Conservation (phyloP, 2,113 vertebrate species). For the Cairina moschata region DNA sequence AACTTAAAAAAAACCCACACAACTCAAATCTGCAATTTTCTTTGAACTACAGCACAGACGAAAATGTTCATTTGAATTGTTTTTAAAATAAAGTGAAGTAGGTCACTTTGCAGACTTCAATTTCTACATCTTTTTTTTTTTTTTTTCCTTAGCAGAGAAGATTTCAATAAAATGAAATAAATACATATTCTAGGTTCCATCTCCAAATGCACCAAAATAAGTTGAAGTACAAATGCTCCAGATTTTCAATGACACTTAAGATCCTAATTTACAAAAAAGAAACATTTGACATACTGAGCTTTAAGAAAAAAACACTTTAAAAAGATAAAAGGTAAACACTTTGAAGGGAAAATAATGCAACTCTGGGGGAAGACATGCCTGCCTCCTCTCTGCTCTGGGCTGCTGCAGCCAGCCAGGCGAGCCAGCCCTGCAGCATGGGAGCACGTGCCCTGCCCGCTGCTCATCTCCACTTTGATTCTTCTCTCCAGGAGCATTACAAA, state of each 20-base stretch:
- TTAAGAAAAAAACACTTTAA: background rate
- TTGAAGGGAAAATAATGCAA: background rate
- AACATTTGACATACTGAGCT: background rate
- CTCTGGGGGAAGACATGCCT: too few relatives aligned
- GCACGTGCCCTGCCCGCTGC: too few relatives aligned
- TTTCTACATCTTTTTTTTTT: background rate
- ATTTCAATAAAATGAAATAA: background rate
- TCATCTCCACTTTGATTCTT: background rate
- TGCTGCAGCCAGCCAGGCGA: background rate
- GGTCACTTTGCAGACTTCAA: background rate
- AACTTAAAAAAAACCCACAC: too few relatives aligned
- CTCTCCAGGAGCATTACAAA: background rate
- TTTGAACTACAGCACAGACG: background rate
- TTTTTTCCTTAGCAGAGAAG: background rate
- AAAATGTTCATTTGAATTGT: background rate
- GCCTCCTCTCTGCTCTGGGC: background rate
- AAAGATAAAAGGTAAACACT: background rate
- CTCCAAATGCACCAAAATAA: background rate
- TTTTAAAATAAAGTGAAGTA: background rate
- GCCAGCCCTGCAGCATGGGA: background rate
- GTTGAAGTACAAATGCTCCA: background rate
- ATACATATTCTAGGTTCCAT: background rate
- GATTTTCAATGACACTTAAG: background rate
- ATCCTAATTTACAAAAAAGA: background rate
- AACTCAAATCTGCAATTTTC: background rate